Evolutionary conservation across 2,113 vertebrate species (phyloP).

Genomic region (Nyctibius bracteatus): DNA sequence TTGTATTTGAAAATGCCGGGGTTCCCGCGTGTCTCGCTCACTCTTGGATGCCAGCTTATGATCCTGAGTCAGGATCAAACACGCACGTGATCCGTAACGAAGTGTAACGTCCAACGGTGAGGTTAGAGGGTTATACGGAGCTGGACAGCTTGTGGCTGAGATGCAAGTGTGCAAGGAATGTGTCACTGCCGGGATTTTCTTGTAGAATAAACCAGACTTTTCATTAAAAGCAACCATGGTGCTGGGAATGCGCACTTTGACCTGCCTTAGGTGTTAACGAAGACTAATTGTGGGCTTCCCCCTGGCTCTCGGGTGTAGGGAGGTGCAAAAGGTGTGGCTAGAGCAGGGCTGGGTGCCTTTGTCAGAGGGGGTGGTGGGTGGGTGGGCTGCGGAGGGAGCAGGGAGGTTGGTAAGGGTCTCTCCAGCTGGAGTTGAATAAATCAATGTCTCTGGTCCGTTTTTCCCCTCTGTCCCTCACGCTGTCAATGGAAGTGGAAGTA

Average conservation of each 20-base stretch:
- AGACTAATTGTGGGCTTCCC: not conserved
- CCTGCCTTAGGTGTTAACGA: not conserved
- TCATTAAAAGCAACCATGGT: fast-evolving
- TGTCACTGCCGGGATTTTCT: not conserved
- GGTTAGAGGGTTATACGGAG: not conserved
- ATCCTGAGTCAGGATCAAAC: not conserved
- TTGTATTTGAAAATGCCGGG: not conserved
- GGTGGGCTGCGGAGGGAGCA: not conserved
- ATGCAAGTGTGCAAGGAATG: not conserved
- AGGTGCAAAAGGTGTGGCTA: not conserved
- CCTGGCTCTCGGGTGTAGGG: not conserved
- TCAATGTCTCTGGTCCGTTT: constrained; percentile 21
- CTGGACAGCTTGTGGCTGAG: not conserved
- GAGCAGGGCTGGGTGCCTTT: not conserved
- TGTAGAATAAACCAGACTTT: not conserved
- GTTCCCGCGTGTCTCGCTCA: not conserved
- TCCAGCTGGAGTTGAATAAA: constrained; percentile 28
- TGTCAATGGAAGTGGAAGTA: constrained; percentile 65
- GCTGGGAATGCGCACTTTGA: not conserved
- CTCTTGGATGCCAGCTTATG: not conserved
- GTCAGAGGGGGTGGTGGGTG: not conserved
- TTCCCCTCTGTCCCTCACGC: not conserved
- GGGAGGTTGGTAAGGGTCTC: not conserved
- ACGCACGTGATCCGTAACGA: fast-evolving
- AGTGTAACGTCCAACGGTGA: not conserved